A percentile compares a stretch with the other conserved stretches of the same genome.
Evolutionary conservation across 2,797 vertebrate genomes (phyloP).

Genomic region (Thunnus albacares): DNA sequence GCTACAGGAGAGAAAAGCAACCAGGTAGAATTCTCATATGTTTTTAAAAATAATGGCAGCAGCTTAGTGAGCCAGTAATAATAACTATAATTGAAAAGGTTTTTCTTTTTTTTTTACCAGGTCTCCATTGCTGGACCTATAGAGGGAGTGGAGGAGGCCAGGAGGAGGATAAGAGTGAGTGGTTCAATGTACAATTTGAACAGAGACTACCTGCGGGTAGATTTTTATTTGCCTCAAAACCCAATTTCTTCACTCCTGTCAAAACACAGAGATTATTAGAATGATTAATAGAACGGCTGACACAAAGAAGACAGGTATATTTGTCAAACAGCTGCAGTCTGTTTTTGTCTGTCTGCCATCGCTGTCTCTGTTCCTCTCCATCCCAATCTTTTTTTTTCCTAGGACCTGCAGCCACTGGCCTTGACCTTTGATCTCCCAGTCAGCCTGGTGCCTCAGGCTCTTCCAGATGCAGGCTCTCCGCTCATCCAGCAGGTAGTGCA

Average conservation of each 20-base stretch:
- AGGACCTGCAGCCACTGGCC: slow-evolving; percentile 88
- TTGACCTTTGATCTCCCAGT: slow-evolving; percentile 88
- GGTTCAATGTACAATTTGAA: slow-evolving; percentile 28
- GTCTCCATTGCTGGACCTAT: slow-evolving; percentile 89
- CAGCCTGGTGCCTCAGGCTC: slow-evolving; percentile 80
- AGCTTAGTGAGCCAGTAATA: background rate
- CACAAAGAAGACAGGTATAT: slow-evolving; percentile 41
- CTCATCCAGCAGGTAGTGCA: slow-evolving; percentile 88
- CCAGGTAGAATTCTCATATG: slow-evolving; percentile 77
- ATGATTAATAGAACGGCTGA: slow-evolving; percentile 56
- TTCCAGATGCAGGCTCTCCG: slow-evolving; percentile 83
- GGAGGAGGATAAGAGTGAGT: slow-evolving; percentile 87
- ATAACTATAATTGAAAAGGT: background rate
- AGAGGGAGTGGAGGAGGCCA: slow-evolving; percentile 86
- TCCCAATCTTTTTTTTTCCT: background rate
- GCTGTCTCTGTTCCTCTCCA: background rate
- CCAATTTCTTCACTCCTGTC: slow-evolving; percentile 52
- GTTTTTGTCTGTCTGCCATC: slow-evolving; percentile 9
- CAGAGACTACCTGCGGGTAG: slow-evolving; percentile 24
- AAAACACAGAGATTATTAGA: slow-evolving; percentile 55
- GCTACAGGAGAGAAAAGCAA: slow-evolving; percentile 87
- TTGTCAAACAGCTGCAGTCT: slow-evolving; percentile 48
- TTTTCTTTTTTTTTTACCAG: slow-evolving; percentile 56
- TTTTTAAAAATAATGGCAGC: background rate
- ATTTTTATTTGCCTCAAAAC: slow-evolving; percentile 60